Conservation (phyloP, 1,140 invertebrate species). For the Drosophila auraria region DNA sequence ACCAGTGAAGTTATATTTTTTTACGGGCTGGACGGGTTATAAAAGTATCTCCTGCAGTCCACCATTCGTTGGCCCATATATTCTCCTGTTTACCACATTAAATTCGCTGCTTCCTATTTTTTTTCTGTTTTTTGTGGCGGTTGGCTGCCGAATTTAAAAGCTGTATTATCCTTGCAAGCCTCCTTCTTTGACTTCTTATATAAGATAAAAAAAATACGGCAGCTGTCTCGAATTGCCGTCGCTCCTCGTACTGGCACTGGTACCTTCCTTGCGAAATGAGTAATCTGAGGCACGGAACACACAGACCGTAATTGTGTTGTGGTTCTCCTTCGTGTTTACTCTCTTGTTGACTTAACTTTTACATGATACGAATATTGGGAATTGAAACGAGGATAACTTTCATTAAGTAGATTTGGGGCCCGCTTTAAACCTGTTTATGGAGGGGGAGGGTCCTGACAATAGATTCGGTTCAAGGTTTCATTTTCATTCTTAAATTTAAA, state of each 20-base stretch:
- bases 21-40: neutral
- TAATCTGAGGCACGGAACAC: constrained; percentile 30
- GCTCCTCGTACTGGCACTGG: constrained; percentile 8
- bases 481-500: neutral
- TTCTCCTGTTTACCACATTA: constrained; percentile 19
- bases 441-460: neutral
- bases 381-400: constrained; percentile 17
- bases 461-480: neutral
- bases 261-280: constrained; percentile 28
- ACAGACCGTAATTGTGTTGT: constrained; percentile 40
- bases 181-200: neutral
- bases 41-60: neutral
- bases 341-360: constrained; percentile 33
- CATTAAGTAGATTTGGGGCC: neutral
- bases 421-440: constrained; percentile 8
- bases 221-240: constrained; percentile 33
- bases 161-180: constrained; percentile 31
- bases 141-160: constrained; percentile 38
- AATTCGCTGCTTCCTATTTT: constrained; percentile 5
- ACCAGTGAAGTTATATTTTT: neutral
- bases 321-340: constrained; percentile 39
- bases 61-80: constrained; percentile 3
- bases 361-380: constrained; percentile 13
- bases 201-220: constrained; percentile 7
- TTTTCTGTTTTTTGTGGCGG: neutral